phyloP scores from a whole-genome alignment of 1,140 invertebrate species.

The Prorops nasuta region DNA sequence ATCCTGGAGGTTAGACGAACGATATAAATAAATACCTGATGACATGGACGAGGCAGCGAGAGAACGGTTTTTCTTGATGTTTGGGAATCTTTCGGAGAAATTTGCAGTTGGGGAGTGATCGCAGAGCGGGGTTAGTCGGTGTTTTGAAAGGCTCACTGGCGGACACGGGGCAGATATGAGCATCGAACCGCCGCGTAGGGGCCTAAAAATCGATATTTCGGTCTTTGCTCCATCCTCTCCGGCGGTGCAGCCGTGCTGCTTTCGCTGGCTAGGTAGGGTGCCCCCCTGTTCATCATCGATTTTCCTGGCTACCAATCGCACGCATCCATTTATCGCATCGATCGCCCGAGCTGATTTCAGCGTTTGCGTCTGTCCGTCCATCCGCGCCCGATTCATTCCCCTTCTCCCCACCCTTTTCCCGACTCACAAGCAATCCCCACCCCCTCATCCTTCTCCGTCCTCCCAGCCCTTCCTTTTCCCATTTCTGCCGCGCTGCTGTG shows the following conservation, averaged over 20 bases:
- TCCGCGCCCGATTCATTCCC: constrained; percentile 31
- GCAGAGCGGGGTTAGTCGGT: no score
- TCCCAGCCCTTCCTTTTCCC: background rate
- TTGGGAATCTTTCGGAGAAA: no score
- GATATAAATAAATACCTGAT: no score
- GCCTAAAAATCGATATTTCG: constrained; percentile 60
- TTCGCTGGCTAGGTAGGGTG: constrained; percentile 40
- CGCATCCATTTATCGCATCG: constrained; percentile 59
- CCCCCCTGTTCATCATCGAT: constrained; percentile 52
- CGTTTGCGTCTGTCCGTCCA: constrained; percentile 47
- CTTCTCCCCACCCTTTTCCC: constrained; percentile 16
- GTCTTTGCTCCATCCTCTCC: constrained; percentile 55
- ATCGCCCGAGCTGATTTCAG: constrained; percentile 53
- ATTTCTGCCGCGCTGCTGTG: no score
- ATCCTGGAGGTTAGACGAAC: no score
- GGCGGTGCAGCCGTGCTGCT: constrained; percentile 25
- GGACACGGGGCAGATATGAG: constrained; percentile 50
- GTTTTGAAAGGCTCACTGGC: constrained; percentile 39
- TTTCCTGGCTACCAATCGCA: constrained; percentile 57
- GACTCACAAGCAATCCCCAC: background rate
- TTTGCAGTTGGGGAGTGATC: no score
- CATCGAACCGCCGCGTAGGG: constrained; percentile 55
- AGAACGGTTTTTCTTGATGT: no score
- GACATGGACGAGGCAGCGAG: no score
- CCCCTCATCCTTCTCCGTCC: background rate